These are phyloP conservation scores for Eumeta japonica DNA, from an alignment of 1,140 invertebrate species.

Conservation along the genomic window DNA sequence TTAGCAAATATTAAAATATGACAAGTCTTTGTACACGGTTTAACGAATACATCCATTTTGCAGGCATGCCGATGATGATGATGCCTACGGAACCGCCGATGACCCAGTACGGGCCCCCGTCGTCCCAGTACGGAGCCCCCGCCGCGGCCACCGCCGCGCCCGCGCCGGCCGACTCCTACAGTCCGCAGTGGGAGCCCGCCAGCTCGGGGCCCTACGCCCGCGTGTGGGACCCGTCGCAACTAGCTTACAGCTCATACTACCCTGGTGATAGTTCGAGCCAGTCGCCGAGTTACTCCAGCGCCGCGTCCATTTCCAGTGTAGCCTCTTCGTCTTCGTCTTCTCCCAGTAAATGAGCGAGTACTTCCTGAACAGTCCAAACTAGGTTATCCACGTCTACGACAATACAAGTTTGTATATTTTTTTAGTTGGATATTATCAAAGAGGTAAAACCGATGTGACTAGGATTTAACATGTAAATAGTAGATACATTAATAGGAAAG, in stretches of 20 bases:
- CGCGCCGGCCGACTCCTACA: conserved; percentile 66
- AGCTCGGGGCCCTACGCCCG: conserved; percentile 70
- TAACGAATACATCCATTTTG: conserved; percentile 5
- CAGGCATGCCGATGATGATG: conserved; percentile 74
- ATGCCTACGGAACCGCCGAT: conserved; percentile 58
- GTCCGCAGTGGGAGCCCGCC: conserved; percentile 68
- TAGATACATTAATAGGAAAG: no score
- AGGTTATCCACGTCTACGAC: no score
- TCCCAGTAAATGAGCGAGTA: no score
- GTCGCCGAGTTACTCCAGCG: conserved; percentile 55
- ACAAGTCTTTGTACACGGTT: neutral
- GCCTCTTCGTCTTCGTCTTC: conserved; percentile 34
- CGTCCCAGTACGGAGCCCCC: conserved; percentile 62
- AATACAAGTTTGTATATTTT: no score
- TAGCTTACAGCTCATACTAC: conserved; percentile 79
- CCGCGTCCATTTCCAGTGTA: conserved; percentile 51
- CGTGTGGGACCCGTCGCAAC: conserved; percentile 68
- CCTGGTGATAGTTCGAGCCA: conserved; percentile 61
- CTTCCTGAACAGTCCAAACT: no score
- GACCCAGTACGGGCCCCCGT: conserved; percentile 47
- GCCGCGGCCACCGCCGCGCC: conserved; percentile 60
- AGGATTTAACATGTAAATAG: no score
- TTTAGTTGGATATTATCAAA: no score
- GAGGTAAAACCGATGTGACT: no score
- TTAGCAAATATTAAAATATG: neutral